Evolutionary conservation across 2,888 invertebrate genomes (phyloP).

Genomic region (Acleris sparsana): DNA sequence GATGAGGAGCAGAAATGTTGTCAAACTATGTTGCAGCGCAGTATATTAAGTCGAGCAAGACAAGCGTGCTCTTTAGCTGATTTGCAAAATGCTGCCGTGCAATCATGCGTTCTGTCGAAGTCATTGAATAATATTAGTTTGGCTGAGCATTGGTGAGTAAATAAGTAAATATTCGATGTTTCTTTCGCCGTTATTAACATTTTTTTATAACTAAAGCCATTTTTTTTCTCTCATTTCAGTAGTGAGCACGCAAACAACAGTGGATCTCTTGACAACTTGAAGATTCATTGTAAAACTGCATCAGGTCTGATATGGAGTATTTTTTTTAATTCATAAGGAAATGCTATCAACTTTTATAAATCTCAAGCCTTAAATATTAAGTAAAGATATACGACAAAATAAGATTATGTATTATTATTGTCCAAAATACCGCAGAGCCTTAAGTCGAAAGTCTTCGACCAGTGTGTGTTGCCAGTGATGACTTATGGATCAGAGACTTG

Average conservation of each 20-base stretch:
- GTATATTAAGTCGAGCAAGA: constrained; percentile 61
- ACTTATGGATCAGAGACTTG: too few species aligned
- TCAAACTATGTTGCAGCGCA: constrained; percentile 60
- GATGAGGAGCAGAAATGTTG: constrained; percentile 40
- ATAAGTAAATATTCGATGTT: not conserved
- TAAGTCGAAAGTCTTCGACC: too few species aligned
- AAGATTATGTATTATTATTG: too few species aligned
- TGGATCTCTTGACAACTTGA: constrained; percentile 66
- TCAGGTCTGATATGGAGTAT: constrained; percentile 40
- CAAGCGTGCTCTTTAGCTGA: constrained; percentile 71
- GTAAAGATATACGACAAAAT: not conserved
- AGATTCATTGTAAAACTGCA: constrained; percentile 45
- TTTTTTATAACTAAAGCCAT: not conserved
- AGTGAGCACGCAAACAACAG: constrained; percentile 51
- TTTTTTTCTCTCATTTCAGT: constrained; percentile 48
- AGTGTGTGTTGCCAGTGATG: too few species aligned
- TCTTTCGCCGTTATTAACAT: not conserved
- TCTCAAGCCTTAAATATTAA: not conserved
- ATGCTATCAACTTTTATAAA: not conserved
- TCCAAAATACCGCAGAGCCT: too few species aligned
- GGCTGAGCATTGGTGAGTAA: constrained; percentile 49
- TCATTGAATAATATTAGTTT: constrained; percentile 61
- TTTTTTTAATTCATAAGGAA: not conserved
- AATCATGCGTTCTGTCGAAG: constrained; percentile 53
- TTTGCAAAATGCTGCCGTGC: constrained; percentile 53